phyloP scores from a whole-genome alignment of 1,140 invertebrate genomes.

The Laodelphax striatellus region DNA sequence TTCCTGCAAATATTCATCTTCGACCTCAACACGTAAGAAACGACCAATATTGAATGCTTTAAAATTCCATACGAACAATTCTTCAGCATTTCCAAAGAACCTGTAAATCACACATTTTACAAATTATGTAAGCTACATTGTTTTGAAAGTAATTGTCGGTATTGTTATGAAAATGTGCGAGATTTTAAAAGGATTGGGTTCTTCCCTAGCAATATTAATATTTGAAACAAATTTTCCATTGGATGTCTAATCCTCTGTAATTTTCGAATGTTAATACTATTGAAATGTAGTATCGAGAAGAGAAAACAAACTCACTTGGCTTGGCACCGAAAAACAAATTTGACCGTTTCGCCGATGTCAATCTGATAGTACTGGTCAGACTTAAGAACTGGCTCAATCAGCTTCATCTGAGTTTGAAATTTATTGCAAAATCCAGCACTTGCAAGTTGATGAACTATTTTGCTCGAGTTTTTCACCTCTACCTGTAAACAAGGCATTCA shows the following conservation, averaged over 20 bases:
- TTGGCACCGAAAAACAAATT: constrained; percentile 33
- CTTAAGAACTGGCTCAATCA: constrained; percentile 28
- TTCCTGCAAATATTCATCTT: constrained; percentile 28
- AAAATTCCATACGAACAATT: constrained; percentile 45
- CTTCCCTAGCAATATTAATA: too few species aligned
- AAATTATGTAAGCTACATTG: too few species aligned
- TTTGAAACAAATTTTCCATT: too few species aligned
- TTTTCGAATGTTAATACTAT: too few species aligned
- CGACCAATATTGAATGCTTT: constrained; percentile 42
- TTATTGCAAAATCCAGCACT: constrained; percentile 23
- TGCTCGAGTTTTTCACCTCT: constrained; percentile 17
- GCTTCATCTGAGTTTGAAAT: constrained; percentile 18
- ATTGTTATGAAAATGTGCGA: too few species aligned
- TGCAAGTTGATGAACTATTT: constrained; percentile 30
- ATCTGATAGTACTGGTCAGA: constrained; percentile 14
- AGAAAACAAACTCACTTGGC: constrained; percentile 19
- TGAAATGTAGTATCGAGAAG: too few species aligned
- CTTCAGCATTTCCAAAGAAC: constrained; percentile 43
- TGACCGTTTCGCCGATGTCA: constrained; percentile 19
- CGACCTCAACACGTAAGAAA: constrained; percentile 37
- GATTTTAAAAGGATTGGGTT: too few species aligned
- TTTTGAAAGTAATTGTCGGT: too few species aligned
- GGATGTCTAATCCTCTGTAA: too few species aligned
- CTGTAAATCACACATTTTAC: constrained; percentile 18
- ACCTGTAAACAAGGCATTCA: constrained; percentile 16